Evolutionary conservation across 2,888 invertebrate species (phyloP), one percentile per base, ranked within the genome.

Genomic region (Orthosia incerta): DNA sequence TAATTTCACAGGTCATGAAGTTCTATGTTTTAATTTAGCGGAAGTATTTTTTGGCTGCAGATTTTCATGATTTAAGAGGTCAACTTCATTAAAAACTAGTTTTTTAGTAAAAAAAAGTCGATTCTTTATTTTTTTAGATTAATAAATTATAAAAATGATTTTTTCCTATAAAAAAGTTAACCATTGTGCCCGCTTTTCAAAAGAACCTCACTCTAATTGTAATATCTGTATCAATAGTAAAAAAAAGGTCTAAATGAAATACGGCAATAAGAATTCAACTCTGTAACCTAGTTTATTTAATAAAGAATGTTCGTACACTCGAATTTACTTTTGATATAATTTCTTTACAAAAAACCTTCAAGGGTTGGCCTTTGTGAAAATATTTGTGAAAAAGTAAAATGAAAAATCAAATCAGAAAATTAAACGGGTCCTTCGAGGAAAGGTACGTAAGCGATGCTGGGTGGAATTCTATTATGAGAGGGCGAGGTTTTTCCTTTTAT

Each of bases 311-410:
- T 71, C 26, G 20, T 51, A 59, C 16, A 71, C 51, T 63, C 53
- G 23, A 50, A 77, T 80, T 72, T 31, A 68, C 56, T 74, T 74
- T 71, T 67, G 12, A 56, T 71, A 71, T 71, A 71, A 72, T 75
- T 77, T 65, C 18, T 71, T 63, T 23, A 53, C 45, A 61, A 74
- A 62, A 62, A 64, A 68, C 31, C 69, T 60, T 55, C 20, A 74
- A 20, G 65, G 63, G 57, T 64, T 61, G 39, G 46, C 13, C 56
- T 82, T 72, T 78, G 61, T 65, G 11, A 71, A 79, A 84, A 84
- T 80, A 83, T 78, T 77, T 82, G 73, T 55, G 62, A 57, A 76
- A 78, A 81, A 68, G 56, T 63, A 56, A 73, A 79, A 76, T 71
- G 70, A 75, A 75, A 81, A 80, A 79, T 74, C 60, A 70, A 74